These are phyloP conservation scores for Pantala flavescens DNA, from an alignment of 1,140 invertebrate species.

Conservation along the genomic window DNA sequence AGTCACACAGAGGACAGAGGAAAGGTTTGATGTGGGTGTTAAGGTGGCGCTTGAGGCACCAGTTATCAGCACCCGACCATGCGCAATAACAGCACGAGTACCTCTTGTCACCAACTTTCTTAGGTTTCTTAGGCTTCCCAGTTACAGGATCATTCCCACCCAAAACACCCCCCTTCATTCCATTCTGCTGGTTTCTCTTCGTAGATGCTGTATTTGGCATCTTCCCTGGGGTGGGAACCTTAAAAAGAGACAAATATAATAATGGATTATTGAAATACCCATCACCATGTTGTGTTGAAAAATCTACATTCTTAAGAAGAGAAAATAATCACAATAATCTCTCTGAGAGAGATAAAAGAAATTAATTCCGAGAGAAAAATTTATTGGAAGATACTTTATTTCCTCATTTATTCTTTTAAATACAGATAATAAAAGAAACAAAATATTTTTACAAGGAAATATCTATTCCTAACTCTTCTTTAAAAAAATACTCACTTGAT, in stretches of 20 bases:
- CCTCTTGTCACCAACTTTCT: slow-evolving; percentile 40
- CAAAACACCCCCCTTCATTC: not conserved
- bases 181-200: not conserved
- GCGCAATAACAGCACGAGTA: slow-evolving; percentile 79
- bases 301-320: no score
- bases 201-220: not conserved
- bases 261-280: no score
- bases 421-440: no score
- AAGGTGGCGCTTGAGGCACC: slow-evolving; percentile 81
- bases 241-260: no score
- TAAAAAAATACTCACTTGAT: not conserved
- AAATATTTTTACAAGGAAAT: no score
- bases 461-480: not conserved
- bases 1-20: slow-evolving; percentile 78
- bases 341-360: no score
- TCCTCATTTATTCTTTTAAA: no score
- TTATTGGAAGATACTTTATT: no score
- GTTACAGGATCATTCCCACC: not conserved
- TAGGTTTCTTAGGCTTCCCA: slow-evolving; percentile 24
- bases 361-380: no score
- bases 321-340: no score
- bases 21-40: slow-evolving; percentile 88
- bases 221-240: not conserved
- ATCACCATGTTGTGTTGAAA: no score
- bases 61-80: slow-evolving; percentile 87